These are phyloP conservation scores for Erythrocercus mccallii DNA, from an alignment of 2,113 vertebrate species.

Conservation along the genomic window DNA sequence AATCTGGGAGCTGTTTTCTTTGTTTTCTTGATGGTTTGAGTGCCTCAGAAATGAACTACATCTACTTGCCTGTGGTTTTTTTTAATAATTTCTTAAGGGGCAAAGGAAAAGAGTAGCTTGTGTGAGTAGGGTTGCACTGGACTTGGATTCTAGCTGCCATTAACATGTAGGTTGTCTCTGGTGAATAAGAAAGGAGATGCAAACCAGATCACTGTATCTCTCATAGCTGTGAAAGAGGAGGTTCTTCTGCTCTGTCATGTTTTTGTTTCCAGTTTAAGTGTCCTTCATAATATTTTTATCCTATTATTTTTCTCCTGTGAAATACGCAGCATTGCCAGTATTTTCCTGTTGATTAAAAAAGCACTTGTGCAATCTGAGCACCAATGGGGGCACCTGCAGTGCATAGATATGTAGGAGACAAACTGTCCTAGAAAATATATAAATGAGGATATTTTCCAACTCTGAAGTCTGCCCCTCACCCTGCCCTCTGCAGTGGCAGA, in stretches of 20 bases:
- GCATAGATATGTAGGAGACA: neutral
- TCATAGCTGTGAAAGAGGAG: neutral
- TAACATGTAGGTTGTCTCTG: neutral
- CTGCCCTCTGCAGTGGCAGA: neutral
- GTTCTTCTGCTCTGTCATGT: neutral
- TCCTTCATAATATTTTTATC: neutral
- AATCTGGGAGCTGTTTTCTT: neutral
- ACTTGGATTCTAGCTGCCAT: neutral
- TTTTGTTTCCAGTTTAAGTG: neutral
- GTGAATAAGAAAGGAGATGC: neutral
- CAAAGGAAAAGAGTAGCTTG: neutral
- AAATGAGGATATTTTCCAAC: neutral
- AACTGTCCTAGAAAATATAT: neutral
- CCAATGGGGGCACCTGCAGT: rapidly evolving
- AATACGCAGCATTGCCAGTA: neutral
- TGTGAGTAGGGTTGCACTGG: neutral
- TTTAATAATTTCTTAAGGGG: too few species aligned
- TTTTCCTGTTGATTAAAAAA: neutral
- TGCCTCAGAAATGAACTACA: neutral
- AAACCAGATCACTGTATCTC: neutral
- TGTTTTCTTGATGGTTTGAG: neutral
- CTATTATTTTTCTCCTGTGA: neutral
- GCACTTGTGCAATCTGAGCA: neutral
- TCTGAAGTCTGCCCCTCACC: rapidly evolving
- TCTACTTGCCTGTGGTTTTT: neutral